A percentile compares a stretch with the other conserved stretches of the same genome.
Evolutionary conservation across 2,888 invertebrate genomes (phyloP).

Genomic region (Brachypterus glaber): DNA sequence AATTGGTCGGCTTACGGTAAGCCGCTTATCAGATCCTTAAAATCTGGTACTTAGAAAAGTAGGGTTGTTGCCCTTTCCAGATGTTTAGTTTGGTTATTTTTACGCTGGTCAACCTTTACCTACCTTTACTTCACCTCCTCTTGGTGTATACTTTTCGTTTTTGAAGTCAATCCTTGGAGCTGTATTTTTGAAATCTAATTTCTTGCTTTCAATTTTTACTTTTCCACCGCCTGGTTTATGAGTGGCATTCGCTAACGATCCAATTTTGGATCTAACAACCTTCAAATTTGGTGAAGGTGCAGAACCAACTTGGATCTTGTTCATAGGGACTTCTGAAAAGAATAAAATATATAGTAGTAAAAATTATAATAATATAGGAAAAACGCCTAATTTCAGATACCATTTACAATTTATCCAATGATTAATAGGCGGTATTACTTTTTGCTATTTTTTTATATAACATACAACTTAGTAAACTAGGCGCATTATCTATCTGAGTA

Average conservation of each 20-base stretch:
- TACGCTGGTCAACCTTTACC: constrained; percentile 13
- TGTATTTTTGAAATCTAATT: constrained; percentile 74
- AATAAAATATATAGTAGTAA: constrained; percentile 5
- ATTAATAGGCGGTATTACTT: constrained; percentile 1
- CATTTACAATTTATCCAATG: too few species aligned
- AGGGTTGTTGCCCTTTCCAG: too few species aligned
- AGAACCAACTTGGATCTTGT: constrained; percentile 84
- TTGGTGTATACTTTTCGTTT: constrained; percentile 78
- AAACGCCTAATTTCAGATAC: too few species aligned
- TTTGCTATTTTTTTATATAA: not conserved
- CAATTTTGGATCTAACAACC: constrained; percentile 85
- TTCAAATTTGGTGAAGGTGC: constrained; percentile 89
- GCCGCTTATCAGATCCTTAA: too few species aligned
- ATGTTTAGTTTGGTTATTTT: too few species aligned
- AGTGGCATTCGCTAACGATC: constrained; percentile 79
- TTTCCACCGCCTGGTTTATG: constrained; percentile 85
- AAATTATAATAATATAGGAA: too few species aligned
- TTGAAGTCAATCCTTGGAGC: constrained; percentile 84
- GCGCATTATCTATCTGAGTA: too few species aligned
- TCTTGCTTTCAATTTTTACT: constrained; percentile 78
- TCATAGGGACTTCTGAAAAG: constrained; percentile 73
- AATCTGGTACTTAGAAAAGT: too few species aligned
- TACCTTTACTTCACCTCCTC: constrained; percentile 88
- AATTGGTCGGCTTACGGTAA: too few species aligned
- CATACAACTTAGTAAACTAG: too few species aligned